Conservation (phyloP, 2,113 vertebrate species). For the Paracanthobrama guichenoti region DNA sequence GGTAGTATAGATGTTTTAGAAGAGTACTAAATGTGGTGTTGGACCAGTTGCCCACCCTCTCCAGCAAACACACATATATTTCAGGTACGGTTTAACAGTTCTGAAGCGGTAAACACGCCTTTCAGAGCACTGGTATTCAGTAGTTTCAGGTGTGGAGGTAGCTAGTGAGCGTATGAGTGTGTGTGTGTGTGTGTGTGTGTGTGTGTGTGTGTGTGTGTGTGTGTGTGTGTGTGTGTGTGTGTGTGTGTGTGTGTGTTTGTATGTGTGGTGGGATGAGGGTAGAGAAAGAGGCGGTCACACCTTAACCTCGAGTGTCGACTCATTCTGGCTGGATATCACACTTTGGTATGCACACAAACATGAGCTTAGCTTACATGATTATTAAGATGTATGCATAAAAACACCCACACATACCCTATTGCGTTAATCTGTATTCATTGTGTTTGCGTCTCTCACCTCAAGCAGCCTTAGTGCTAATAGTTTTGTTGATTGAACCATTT, state of each 20-base stretch:
- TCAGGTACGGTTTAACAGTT: not conserved
- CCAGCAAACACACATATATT: not conserved
- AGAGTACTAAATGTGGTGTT: not conserved
- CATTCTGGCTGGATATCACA: not conserved
- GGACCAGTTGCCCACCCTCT: not conserved
- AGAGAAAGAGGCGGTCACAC: conserved; percentile 1
- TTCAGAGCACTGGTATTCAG: not conserved
- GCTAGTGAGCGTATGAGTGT: conserved; percentile 29
- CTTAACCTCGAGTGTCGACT: conserved; percentile 16
- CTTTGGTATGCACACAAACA: conserved; percentile 16
- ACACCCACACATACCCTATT: not conserved
- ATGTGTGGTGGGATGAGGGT: conserved; percentile 5
- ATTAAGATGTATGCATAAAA: not conserved
- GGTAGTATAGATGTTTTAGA: not conserved
- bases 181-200: conserved; percentile 23
- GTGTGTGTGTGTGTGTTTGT: conserved; percentile 41
- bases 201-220: conserved; percentile 37
- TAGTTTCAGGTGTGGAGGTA: not conserved
- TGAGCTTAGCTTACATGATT: not conserved
- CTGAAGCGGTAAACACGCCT: not conserved
- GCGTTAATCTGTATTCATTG: not conserved
- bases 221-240: conserved; percentile 28
- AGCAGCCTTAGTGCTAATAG: conserved; percentile 41
- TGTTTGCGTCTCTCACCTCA: conserved; percentile 40
- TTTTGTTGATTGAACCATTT: conserved; percentile 54